Evolutionary conservation across 2,888 invertebrate species (phyloP).

Genomic region (Polydrusus tereticollis): DNA sequence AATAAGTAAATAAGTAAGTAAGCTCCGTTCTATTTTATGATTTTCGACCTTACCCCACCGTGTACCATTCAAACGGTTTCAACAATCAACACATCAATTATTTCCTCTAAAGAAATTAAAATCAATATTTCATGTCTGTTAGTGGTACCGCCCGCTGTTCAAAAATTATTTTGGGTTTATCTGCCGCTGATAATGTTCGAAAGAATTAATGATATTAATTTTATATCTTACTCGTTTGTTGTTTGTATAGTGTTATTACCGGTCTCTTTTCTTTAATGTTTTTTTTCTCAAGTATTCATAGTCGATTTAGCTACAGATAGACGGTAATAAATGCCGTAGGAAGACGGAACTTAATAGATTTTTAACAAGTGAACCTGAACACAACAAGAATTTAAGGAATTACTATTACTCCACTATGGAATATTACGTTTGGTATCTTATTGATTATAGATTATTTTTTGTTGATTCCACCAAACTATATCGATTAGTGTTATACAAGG

Average conservation of each 20-base stretch:
- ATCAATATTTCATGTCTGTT: conserved; percentile 42
- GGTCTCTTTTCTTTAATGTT: conserved; percentile 11
- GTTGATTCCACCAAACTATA: no score
- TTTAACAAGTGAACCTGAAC: background rate
- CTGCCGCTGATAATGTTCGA: conserved; percentile 25
- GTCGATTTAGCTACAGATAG: conserved; percentile 2
- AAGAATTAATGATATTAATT: conserved; percentile 42
- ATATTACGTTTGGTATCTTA: no score
- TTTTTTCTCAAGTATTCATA: background rate
- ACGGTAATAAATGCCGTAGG: background rate
- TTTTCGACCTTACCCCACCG: no score
- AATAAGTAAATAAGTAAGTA: no score
- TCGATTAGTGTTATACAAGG: no score
- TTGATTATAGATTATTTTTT: no score
- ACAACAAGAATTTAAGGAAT: background rate
- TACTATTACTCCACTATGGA: background rate
- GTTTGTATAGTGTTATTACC: conserved; percentile 30
- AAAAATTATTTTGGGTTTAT: conserved; percentile 35
- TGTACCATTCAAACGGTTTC: no score
- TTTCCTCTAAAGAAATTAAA: conserved; percentile 32
- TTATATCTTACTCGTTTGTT: conserved; percentile 40
- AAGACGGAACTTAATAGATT: conserved; percentile 4
- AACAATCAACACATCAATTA: conserved; percentile 8
- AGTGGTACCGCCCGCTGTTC: conserved; percentile 29
- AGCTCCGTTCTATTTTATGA: no score